Evolutionary conservation across 2,888 invertebrate species (phyloP), one percentile per base, ranked within the genome.

Genomic region (Tenodera sinensis): DNA sequence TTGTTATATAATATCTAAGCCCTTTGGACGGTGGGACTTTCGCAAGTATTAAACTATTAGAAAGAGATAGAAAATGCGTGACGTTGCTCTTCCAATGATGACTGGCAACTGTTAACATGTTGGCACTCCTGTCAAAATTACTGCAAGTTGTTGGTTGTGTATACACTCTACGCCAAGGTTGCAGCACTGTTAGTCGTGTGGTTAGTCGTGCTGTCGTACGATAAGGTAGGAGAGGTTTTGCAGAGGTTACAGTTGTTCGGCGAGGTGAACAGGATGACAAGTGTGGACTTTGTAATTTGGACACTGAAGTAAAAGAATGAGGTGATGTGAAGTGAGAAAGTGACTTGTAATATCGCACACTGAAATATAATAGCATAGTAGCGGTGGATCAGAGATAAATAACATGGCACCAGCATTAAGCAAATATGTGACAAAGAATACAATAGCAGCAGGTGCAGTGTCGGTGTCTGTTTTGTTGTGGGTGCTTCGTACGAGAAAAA

Each of bases 401-500:
- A 71, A 71, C 91, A 97, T 97, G 97, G 97, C 97, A 91, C 97
- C 96, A 91, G 95, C 95, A 93, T 94, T 96, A 91, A 97, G 97
- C 93, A 97, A 96, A 95, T 94, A 96, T 92, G 94, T 96, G 91
- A 95, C 95, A 91, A 95, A 95, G 93, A 96, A 71, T 20, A 71
- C 95, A 92, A 95, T 95, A 93, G 94, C 95, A 91, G 94, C 96
- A 91, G 96, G 95, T 90, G 94, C 96, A 90, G 95, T 96, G 91
- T 96, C 96, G 89, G 94, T 96, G 83, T 95, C 96, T 81, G 94
- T 95, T 54, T 93, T 96, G 84, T 92, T 96, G 92, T 93, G 95
- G 95, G 95, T 94, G 92, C 93, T 95, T 93, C 92, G 94, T 91
- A 93, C 95, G 93, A 93, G 94, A 92, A 93, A 93, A 94, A 92